phyloP scores from a whole-genome alignment of 2,797 vertebrate genomes.

The Sorex maritimensis region DNA sequence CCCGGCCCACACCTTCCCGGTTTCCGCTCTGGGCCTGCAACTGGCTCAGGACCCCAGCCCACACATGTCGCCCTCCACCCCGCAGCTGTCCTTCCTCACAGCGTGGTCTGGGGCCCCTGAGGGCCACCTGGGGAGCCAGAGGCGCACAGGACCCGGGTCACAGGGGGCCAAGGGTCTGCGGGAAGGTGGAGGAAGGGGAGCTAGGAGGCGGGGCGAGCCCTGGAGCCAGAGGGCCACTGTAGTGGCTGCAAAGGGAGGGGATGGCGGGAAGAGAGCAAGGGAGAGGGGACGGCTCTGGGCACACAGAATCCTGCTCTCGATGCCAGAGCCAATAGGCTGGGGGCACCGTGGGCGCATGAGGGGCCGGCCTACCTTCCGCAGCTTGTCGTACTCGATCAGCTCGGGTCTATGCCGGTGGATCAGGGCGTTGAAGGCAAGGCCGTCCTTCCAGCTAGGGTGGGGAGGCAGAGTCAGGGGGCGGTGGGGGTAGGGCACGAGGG shows the following conservation, averaged over 20 bases:
- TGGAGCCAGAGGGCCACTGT: background rate
- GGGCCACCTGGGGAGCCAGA: background rate
- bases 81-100: background rate
- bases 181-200: background rate
- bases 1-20: no score
- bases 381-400: conserved; percentile 97
- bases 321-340: background rate
- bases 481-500: background rate
- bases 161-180: background rate
- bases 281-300: no score
- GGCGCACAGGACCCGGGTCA: background rate
- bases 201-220: background rate
- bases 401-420: conserved; percentile 98
- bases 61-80: background rate
- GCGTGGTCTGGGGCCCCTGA: background rate
- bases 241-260: background rate
- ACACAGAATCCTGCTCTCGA: background rate
- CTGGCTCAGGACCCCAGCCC: background rate
- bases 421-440: conserved; percentile 97
- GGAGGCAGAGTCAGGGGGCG: conserved; percentile 25
- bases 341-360: background rate
- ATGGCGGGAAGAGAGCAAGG: no score
- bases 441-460: conserved; percentile 96
- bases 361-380: conserved; percentile 93
- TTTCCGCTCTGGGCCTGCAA: no score